phyloP scores from a whole-genome alignment of 1,140 invertebrate species.

The Ephestia elutella region DNA sequence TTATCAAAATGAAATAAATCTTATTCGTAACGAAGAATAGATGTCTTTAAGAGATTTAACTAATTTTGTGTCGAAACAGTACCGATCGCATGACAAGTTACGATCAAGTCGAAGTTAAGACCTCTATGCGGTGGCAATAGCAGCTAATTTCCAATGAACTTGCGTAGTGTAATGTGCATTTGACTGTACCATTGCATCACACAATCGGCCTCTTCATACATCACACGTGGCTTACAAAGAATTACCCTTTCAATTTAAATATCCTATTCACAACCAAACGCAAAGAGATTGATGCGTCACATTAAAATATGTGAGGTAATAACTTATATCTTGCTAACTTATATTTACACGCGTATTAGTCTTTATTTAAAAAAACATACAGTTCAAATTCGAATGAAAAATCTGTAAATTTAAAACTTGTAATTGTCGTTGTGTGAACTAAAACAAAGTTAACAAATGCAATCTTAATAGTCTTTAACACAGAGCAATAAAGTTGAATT shows the following conservation, averaged over 20 bases:
- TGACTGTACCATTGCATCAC: conserved; percentile 24
- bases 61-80: too few species aligned
- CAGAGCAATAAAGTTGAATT: not conserved
- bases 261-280: conserved; percentile 44
- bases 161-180: not conserved
- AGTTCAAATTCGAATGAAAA: not conserved
- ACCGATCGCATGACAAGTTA: too few species aligned
- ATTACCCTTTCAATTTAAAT: conserved; percentile 55
- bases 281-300: conserved; percentile 46
- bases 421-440: conserved; percentile 5
- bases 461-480: not conserved
- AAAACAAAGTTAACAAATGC: not conserved
- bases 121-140: too few species aligned
- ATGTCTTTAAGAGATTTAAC: too few species aligned
- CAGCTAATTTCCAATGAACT: not conserved
- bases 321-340: conserved; percentile 26
- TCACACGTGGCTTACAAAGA: conserved; percentile 39
- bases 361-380: not conserved
- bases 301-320: conserved; percentile 51
- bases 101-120: too few species aligned
- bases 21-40: too few species aligned
- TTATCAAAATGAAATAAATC: too few species aligned
- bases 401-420: not conserved
- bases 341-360: not conserved
- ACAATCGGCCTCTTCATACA: conserved; percentile 22